These are phyloP conservation scores for Riptortus pedestris DNA, from an alignment of 1,140 invertebrate species.

Conservation along the genomic window DNA sequence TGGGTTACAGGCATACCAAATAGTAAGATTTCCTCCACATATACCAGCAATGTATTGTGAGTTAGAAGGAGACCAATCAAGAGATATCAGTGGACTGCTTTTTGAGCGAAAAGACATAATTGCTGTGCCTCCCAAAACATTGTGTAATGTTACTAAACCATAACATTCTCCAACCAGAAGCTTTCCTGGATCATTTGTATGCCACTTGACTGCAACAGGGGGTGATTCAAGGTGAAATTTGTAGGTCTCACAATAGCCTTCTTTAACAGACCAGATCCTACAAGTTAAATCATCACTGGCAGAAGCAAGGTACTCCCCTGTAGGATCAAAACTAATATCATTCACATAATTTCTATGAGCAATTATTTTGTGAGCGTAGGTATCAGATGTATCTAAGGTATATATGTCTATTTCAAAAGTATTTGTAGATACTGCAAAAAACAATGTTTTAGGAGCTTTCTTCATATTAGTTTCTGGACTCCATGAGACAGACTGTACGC, in stretches of 20 bases:
- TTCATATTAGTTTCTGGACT: constrained; percentile 52
- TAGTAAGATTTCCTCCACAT: constrained; percentile 9
- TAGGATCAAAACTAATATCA: constrained; percentile 54
- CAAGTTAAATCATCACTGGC: constrained; percentile 67
- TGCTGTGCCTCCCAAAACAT: constrained; percentile 53
- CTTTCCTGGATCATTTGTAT: constrained; percentile 58
- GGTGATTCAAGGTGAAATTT: constrained; percentile 57
- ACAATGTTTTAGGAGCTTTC: constrained; percentile 46
- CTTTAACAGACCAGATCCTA: constrained; percentile 50
- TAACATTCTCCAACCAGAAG: constrained; percentile 64
- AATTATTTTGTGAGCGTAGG: constrained; percentile 41
- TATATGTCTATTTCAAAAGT: constrained; percentile 44
- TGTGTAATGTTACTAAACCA: constrained; percentile 61
- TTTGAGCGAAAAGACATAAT: constrained; percentile 58
- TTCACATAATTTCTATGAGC: constrained; percentile 64
- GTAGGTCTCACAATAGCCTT: constrained; percentile 43
- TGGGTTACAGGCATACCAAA: background rate
- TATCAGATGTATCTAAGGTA: constrained; percentile 40
- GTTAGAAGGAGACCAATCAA: constrained; percentile 57
- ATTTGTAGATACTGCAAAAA: constrained; percentile 46
- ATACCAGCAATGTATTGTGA: constrained; percentile 32
- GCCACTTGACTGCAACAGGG: constrained; percentile 55
- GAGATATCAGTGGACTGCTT: constrained; percentile 49
- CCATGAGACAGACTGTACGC: constrained; percentile 45
- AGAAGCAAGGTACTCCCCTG: constrained; percentile 56